These are phyloP conservation scores for Lepeophtheirus salmonis DNA, from an alignment of 1,140 invertebrate species.

Conservation along the genomic window DNA sequence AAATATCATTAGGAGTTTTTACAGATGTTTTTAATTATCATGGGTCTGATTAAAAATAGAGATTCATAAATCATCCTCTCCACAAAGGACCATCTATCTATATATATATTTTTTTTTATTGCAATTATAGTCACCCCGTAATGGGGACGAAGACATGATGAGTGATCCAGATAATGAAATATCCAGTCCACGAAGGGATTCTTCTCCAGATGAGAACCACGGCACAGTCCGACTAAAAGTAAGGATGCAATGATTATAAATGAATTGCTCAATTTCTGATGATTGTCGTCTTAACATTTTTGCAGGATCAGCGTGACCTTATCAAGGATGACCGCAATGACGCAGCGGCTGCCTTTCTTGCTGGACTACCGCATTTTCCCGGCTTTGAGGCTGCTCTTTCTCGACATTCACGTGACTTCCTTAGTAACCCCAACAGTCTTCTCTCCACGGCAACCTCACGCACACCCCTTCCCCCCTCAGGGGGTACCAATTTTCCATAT, in stretches of 20 bases:
- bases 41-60: too few species aligned
- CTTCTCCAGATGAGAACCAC: too few species aligned
- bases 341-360: background rate
- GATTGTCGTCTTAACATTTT: too few species aligned
- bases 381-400: slow-evolving; percentile 5
- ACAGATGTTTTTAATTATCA: too few species aligned
- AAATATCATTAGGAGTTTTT: background rate
- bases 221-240: background rate
- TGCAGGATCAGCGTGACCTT: slow-evolving; percentile 6
- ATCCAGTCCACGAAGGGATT: too few species aligned
- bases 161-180: background rate
- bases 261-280: too few species aligned
- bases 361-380: background rate
- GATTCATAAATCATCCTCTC: too few species aligned
- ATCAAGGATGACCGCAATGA: slow-evolving; percentile 8
- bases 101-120: background rate
- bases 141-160: background rate
- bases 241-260: too few species aligned
- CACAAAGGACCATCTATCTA: too few species aligned
- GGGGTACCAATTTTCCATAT: background rate
- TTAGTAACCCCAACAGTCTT: background rate
- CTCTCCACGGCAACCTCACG: background rate
- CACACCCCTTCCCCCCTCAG: background rate
- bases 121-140: background rate
- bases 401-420: too few species aligned